Percentiles rank a stretch among this genome's conserved stretches.
Evolutionary conservation across 2,113 vertebrate genomes (phyloP).

Genomic region (Tyrannus savana): DNA sequence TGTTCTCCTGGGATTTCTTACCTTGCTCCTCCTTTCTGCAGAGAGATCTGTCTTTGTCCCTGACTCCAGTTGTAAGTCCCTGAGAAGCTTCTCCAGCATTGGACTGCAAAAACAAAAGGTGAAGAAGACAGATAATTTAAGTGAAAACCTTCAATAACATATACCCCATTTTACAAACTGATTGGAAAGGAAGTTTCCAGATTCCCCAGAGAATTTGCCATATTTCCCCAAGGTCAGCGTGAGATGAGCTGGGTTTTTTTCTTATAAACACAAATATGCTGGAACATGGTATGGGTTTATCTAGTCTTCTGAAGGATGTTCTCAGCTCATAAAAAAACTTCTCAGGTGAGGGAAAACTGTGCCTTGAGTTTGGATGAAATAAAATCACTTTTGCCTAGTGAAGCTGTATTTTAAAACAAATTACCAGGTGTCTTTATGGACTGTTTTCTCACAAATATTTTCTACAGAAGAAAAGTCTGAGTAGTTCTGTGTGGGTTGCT

Average conservation of each 20-base stretch:
- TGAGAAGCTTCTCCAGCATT: accelerated
- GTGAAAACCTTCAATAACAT: not conserved
- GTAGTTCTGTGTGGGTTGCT: not conserved
- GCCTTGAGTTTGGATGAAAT: not conserved
- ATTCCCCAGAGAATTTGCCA: not conserved
- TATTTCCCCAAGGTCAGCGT: not conserved
- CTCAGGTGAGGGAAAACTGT: not conserved
- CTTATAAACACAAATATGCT: not conserved
- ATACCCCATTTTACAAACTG: not conserved
- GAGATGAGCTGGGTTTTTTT: not conserved
- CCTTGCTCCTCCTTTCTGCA: not conserved
- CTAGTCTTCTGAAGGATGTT: not conserved
- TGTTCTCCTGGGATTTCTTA: not conserved
- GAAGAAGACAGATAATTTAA: not conserved
- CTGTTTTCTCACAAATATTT: not conserved
- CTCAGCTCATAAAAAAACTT: not conserved
- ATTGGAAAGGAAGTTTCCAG: not conserved
- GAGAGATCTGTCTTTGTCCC: not conserved
- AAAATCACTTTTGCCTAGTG: not conserved
- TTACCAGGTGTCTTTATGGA: not conserved
- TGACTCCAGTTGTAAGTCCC: not conserved
- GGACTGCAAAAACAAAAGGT: not conserved
- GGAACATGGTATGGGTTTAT: not conserved
- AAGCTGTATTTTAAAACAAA: not conserved
- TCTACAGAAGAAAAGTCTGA: not conserved